Conservation (phyloP, 2,113 vertebrate species). For the Callorhinus ursinus region DNA sequence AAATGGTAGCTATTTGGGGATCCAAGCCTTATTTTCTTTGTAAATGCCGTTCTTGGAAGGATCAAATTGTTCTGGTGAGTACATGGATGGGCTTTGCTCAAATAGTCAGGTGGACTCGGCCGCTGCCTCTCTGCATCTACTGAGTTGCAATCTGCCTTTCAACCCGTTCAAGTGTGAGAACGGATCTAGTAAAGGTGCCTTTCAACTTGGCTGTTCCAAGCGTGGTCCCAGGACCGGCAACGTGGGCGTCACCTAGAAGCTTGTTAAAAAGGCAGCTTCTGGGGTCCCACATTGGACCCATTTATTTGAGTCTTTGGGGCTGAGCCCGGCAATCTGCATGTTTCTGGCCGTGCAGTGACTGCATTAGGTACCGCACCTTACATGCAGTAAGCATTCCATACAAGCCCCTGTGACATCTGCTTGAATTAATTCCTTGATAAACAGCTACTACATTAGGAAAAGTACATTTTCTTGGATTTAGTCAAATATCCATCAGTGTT, state of each 20-base stretch:
- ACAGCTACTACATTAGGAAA: background rate
- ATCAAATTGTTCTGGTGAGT: background rate
- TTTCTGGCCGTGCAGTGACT: background rate
- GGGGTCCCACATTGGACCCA: background rate
- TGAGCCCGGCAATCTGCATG: background rate
- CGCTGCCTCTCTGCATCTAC: background rate
- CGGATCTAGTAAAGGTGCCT: background rate
- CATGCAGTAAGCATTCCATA: background rate
- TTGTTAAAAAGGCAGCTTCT: background rate
- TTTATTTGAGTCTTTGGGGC: background rate
- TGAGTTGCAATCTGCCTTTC: background rate
- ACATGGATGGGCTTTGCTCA: background rate
- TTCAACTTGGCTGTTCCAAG: background rate
- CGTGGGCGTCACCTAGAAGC: background rate
- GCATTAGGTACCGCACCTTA: background rate
- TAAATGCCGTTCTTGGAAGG: background rate
- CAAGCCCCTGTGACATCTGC: background rate
- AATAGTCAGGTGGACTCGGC: background rate
- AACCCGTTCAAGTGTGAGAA: background rate
- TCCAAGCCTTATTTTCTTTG: background rate
- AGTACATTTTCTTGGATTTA: background rate
- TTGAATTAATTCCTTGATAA: conserved; percentile 10
- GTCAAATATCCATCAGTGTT: background rate
- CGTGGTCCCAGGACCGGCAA: background rate
- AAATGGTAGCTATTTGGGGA: background rate